A percentile compares a stretch with the other conserved stretches of the same genome.
phyloP scores from a whole-genome alignment of 2,113 vertebrate genomes.

The Regulus satrapa region DNA sequence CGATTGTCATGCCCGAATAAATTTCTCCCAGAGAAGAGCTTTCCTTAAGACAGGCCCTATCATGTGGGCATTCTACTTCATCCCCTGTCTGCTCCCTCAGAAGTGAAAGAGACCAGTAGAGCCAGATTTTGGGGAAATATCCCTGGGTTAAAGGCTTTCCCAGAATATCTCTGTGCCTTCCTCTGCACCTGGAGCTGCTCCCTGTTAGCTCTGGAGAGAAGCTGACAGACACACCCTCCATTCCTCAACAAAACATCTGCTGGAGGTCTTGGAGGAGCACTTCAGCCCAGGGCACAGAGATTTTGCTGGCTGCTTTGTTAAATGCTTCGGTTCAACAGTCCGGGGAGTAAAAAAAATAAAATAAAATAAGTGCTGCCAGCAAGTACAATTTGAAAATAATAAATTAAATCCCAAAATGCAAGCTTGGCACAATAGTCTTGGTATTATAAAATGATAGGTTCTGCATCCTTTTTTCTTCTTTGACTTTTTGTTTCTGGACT shows the following conservation, averaged over 20 bases:
- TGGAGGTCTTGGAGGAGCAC: neutral
- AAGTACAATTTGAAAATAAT: neutral
- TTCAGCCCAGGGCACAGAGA: neutral
- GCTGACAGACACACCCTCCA: neutral
- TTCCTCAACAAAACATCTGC: neutral
- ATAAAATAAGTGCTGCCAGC: neutral
- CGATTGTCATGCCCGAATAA: slow-evolving; percentile 11
- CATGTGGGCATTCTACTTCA: neutral
- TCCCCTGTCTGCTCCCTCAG: neutral
- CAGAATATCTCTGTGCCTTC: neutral
- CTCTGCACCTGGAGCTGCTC: neutral
- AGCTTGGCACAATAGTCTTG: neutral
- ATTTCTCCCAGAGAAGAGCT: slow-evolving; percentile 4
- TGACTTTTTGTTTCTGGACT: neutral
- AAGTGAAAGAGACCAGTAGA: neutral
- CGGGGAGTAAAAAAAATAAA: neutral
- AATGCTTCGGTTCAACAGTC: neutral
- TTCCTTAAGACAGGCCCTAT: neutral
- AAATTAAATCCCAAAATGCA: neutral
- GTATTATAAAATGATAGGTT: neutral
- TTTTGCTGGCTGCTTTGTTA: neutral
- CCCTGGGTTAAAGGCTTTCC: neutral
- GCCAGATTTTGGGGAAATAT: neutral
- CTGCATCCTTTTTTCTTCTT: neutral
- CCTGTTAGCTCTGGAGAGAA: neutral